A percentile compares a stretch with the other conserved stretches of the same genome.
These are phyloP conservation scores for Plusia festucae DNA, from an alignment of 2,888 invertebrate species.

Conservation along the genomic window DNA sequence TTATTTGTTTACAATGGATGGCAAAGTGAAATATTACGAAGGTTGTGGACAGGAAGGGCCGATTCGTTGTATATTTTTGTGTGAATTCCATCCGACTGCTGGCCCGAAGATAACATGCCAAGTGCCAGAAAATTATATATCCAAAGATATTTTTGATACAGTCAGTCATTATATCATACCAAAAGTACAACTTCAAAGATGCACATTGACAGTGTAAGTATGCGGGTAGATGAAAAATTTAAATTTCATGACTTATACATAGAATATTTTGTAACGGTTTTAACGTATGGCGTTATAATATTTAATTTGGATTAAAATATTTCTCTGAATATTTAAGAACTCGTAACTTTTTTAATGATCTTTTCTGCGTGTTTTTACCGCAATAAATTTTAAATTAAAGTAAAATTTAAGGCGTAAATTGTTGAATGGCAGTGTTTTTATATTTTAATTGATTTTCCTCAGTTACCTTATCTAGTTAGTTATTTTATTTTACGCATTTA, in stretches of 20 bases:
- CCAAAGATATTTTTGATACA: slow-evolving; percentile 94
- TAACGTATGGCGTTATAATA: background rate
- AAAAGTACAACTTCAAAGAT: slow-evolving; percentile 93
- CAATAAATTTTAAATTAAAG: background rate
- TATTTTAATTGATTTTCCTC: background rate
- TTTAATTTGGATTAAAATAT: slow-evolving; percentile 1
- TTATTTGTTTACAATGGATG: slow-evolving; percentile 79
- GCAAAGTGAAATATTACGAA: slow-evolving; percentile 86
- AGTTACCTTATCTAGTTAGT: background rate
- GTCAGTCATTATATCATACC: slow-evolving; percentile 95
- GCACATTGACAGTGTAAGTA: slow-evolving; percentile 94
- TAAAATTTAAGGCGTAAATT: background rate
- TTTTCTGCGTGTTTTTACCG: background rate
- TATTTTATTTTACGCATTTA: background rate
- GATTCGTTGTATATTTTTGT: slow-evolving; percentile 94
- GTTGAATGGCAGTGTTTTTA: background rate
- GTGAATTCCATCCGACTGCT: slow-evolving; percentile 93
- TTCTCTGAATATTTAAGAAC: background rate
- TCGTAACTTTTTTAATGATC: background rate
- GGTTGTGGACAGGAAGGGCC: slow-evolving; percentile 91
- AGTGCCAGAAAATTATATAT: slow-evolving; percentile 94
- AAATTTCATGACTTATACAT: slow-evolving; percentile 26
- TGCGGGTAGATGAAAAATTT: slow-evolving; percentile 28
- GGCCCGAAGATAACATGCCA: slow-evolving; percentile 95
- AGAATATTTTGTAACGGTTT: slow-evolving; percentile 15